Conservation (phyloP, 2,797 vertebrate species). For the Liparis tanakae region DNA sequence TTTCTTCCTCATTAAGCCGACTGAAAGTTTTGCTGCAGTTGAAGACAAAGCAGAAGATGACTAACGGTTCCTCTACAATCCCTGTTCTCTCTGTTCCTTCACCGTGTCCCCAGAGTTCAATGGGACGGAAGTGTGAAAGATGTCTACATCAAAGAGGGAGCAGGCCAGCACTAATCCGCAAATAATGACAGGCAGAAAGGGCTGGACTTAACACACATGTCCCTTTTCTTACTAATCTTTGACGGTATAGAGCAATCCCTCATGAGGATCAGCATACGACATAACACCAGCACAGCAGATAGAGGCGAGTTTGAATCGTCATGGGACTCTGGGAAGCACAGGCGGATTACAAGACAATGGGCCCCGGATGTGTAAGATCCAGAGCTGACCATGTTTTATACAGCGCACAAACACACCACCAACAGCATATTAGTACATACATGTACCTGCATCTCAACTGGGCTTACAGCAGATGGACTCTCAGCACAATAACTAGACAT, state of each 20-base stretch:
- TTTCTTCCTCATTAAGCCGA: conserved; percentile 54
- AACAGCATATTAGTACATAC: background rate
- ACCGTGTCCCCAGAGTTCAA: conserved; percentile 54
- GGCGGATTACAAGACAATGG: conserved; percentile 6
- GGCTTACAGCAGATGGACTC: conserved; percentile 1
- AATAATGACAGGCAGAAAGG: conserved; percentile 74
- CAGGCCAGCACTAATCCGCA: conserved; percentile 77
- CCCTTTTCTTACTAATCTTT: conserved; percentile 44
- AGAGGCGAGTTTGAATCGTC: conserved; percentile 20
- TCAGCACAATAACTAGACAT: background rate
- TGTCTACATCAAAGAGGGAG: conserved; percentile 72
- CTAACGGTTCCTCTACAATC: conserved; percentile 35
- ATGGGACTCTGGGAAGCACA: background rate
- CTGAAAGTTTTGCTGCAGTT: conserved; percentile 50
- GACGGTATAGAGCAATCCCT: conserved; percentile 32
- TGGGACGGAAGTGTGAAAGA: conserved; percentile 71
- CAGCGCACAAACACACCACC: background rate
- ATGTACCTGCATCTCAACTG: background rate
- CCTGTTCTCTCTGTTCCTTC: conserved; percentile 41
- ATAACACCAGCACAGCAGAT: conserved; percentile 31
- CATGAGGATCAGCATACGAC: conserved; percentile 28
- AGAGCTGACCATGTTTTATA: background rate
- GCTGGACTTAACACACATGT: conserved; percentile 59
- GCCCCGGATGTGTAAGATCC: background rate
- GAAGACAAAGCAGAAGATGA: conserved; percentile 57